Evolutionary conservation across 2,797 vertebrate genomes (phyloP).

Genomic region (Triplophysa yarkandensis): DNA sequence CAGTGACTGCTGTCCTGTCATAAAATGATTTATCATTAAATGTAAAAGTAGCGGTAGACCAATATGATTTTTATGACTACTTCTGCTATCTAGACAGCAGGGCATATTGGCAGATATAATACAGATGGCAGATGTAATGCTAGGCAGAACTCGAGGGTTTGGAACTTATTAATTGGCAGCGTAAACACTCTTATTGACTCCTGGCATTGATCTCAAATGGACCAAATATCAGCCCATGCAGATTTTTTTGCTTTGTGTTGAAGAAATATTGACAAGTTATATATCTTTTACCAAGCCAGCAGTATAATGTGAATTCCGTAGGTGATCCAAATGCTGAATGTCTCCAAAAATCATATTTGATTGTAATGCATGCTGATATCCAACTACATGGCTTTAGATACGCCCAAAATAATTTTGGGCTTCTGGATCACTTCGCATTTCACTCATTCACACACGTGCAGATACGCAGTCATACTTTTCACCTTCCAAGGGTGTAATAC

Average conservation of each 20-base stretch:
- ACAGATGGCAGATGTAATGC: neutral
- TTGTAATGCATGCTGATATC: constrained; percentile 12
- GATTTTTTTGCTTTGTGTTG: neutral
- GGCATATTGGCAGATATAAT: too few species aligned
- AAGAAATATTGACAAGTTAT: neutral
- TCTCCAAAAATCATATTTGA: constrained; percentile 6
- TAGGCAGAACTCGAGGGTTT: neutral
- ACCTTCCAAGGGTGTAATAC: constrained; percentile 51
- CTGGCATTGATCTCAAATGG: neutral
- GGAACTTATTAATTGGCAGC: neutral
- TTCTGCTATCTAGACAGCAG: too few species aligned
- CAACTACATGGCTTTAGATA: constrained; percentile 26
- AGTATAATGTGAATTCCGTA: neutral
- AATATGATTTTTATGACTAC: too few species aligned
- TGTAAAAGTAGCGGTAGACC: neutral
- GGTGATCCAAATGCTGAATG: neutral
- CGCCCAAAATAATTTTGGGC: constrained; percentile 14
- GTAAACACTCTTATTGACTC: too few species aligned
- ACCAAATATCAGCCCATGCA: neutral
- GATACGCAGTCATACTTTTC: constrained; percentile 12
- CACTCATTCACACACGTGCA: neutral
- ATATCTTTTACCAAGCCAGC: too few species aligned
- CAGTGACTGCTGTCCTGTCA: neutral
- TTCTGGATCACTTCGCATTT: constrained; percentile 14
- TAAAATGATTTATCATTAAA: constrained; percentile 26